Evolutionary conservation across 2,888 invertebrate species (phyloP).

Genomic region (Anarsia innoxiella): DNA sequence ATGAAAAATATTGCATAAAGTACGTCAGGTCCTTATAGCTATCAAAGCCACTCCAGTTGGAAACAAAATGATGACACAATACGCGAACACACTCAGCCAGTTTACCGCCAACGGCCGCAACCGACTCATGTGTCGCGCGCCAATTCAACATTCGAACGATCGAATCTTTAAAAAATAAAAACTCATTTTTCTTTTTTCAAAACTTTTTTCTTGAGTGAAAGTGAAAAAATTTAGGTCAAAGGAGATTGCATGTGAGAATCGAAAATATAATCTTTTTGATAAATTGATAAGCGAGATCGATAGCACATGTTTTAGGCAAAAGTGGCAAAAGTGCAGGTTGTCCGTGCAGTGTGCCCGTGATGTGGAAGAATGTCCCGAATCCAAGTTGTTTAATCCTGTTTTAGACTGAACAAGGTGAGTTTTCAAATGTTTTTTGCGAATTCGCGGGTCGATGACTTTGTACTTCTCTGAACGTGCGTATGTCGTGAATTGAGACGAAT

Average conservation of each 20-base stretch:
- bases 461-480: too few species aligned
- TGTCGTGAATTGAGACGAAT: too few species aligned
- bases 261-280: slow-evolving; percentile 28
- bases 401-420: slow-evolving; percentile 57
- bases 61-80: slow-evolving; percentile 55
- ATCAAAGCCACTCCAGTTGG: too few species aligned
- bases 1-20: too few species aligned
- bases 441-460: slow-evolving; percentile 41
- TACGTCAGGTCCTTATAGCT: too few species aligned
- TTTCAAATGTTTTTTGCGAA: slow-evolving; percentile 29
- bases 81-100: slow-evolving; percentile 33
- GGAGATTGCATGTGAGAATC: slow-evolving; percentile 5
- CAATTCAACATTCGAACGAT: slow-evolving; percentile 17
- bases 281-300: slow-evolving; percentile 47
- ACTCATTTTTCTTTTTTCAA: slow-evolving; percentile 4
- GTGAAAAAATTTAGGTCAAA: not conserved
- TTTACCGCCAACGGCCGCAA: slow-evolving; percentile 49
- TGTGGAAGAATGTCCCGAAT: slow-evolving; percentile 33
- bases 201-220: slow-evolving; percentile 9
- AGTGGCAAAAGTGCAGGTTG: slow-evolving; percentile 25
- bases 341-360: slow-evolving; percentile 42
- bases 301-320: slow-evolving; percentile 34
- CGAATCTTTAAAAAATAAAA: slow-evolving; percentile 24
- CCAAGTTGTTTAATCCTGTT: slow-evolving; percentile 49
- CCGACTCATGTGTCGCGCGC: slow-evolving; percentile 37